Evolutionary conservation across 1,140 invertebrate genomes (phyloP), one percentile per base, ranked within the genome.

Genomic region (Musca domestica): DNA sequence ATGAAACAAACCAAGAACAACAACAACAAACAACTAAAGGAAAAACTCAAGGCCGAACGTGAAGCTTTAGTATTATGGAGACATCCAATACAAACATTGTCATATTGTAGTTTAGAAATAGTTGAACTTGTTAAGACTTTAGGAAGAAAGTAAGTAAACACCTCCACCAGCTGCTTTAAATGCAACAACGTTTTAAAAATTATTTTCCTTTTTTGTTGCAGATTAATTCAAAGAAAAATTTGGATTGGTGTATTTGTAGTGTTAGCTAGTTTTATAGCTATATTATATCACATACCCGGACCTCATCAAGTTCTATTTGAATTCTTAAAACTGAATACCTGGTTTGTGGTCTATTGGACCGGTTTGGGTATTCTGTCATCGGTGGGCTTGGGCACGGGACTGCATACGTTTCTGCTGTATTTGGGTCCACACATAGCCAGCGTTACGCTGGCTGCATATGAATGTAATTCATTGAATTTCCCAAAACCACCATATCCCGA

Each of bases 341-440:
- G 85, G 74, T 96, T 94, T 91, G 94, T 90, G 84, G 75, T 88
- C 9, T 99, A 98, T 85, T 99, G 98, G 98, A 85, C 97, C 69
- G 91, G 95, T 12, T 86, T 99, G 56, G 98, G 98, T 34, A 91
- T 99, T 19, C 87, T 99, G 63, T 98, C 96, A 22, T 98, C 96
- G 10, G 95, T 99, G 54, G 98, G 98, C 2, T 85, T 99, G 30
- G 98, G 98, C 14, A 98, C 96, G 0, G 98, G 98, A 6, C 87
- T 99, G 23, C 98, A 99, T 82, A 99, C 98, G 64, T 99, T 99
- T 85, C 85, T 99, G 14, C 85, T 99, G 46, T 99, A 99, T 83
- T 84, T 99, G 72, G 96, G 97, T 20, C 94, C 95, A 20, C 91
- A 93, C 74, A 94, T 95, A 83, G 92, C 92, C 34, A 87, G 92